Base-by-base conservation (phyloP, 2,797 vertebrate species). In the Cephalopachus bancanus region DNA sequence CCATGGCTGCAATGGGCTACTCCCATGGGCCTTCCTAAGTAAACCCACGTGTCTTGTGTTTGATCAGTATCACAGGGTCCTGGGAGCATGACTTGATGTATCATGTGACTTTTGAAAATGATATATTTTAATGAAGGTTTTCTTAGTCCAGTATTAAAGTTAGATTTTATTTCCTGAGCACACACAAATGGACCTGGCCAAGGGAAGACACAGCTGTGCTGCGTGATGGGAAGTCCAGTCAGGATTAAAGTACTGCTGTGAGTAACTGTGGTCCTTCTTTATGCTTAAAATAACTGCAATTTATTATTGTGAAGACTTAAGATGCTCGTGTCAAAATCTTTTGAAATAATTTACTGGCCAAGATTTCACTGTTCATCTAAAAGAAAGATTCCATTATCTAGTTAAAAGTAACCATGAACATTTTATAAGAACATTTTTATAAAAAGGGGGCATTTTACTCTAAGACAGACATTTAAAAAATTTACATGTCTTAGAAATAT, bases 131-230 rank as follows among this genome's bases (percentile, higher is more conserved):
- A 88, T 57, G 81, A 81, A 93, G 33, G 3, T 80, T 90, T 93
- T 83, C 49, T 89, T 71, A 37, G 81, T n/a, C 67, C n/a, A 15
- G 28, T 90, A 90, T 93, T 89, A 96, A 97, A 92, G 90, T 78
- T 81, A 92, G 89, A 88, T 53, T 59, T 84, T 91, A 20, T 93
- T 96, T 96, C 55, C 84, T 26, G 26, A 95, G 93, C 78, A 44
- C 60, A 75, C 22, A 86, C 57, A 33, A 28, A 80, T 20, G 91
- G 93, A 60, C 15, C 84, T 59, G 65, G 79, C 86, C 28, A 89
- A 93, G 86, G 33, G 26, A 75, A 84, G 67, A 55, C 60, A 28
- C 9, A 55, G 74, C 67, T 65, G 59, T 8, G 8, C 76, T n/a
- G 7, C 1, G 0, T 72, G 93, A 53, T 37, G 72, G 87, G 64